Evolutionary conservation across 1,140 invertebrate genomes (phyloP).

Genomic region (Battus philenor): DNA sequence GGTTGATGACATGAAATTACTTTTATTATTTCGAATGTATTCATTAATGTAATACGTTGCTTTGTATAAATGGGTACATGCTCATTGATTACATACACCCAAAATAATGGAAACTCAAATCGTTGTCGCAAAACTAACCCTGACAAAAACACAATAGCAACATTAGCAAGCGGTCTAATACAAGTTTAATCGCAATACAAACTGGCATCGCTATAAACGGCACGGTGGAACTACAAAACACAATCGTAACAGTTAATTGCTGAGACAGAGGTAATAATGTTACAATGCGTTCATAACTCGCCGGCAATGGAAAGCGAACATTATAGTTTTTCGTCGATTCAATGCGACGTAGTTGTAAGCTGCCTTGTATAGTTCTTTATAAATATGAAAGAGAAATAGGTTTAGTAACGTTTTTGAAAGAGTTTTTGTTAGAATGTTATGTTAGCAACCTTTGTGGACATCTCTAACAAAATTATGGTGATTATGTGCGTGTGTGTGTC

Average conservation of each 20-base stretch:
- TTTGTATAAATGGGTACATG: too few relatives aligned
- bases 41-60: too few relatives aligned
- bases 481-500: too few relatives aligned
- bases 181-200: slow-evolving; percentile 10
- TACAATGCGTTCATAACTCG: neutral
- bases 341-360: too few relatives aligned
- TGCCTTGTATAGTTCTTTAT: too few relatives aligned
- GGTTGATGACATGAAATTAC: neutral
- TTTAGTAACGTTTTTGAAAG: too few relatives aligned
- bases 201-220: neutral
- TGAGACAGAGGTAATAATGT: slow-evolving; percentile 2
- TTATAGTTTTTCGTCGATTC: slow-evolving; percentile 1
- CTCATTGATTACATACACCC: too few relatives aligned
- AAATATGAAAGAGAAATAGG: too few relatives aligned
- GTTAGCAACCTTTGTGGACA: neutral
- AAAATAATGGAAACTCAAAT: neutral
- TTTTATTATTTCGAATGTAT: too few relatives aligned
- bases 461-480: too few relatives aligned
- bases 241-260: slow-evolving; percentile 7
- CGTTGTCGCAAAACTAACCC: neutral
- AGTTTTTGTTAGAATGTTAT: too few relatives aligned
- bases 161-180: slow-evolving; percentile 7
- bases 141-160: slow-evolving; percentile 1
- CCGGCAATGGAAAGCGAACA: neutral
- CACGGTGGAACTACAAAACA: slow-evolving; percentile 5